phyloP scores from a whole-genome alignment of 2,888 invertebrate species.

The Tipula helvola region DNA sequence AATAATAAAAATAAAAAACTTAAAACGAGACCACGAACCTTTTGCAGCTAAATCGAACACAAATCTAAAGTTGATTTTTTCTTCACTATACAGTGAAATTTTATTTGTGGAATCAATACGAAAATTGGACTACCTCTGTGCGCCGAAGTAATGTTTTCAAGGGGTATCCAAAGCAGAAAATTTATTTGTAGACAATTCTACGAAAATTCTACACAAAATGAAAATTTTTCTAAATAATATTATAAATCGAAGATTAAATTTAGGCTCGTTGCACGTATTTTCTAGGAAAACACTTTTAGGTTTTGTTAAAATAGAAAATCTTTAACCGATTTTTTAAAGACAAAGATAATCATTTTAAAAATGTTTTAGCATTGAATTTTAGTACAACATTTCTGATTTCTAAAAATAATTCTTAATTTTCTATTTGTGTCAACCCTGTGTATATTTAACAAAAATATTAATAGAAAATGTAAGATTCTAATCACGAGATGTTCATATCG shows the following conservation, averaged over 20 bases:
- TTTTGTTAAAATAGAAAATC: neutral
- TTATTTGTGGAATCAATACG: constrained; percentile 12
- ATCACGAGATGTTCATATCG: neutral
- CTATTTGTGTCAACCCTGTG: neutral
- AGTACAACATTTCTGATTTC: neutral
- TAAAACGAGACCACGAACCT: constrained; percentile 26
- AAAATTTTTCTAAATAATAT: neutral
- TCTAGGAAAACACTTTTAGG: neutral
- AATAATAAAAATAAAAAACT: neutral
- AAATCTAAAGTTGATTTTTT: constrained; percentile 25
- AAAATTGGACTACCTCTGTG: constrained; percentile 16
- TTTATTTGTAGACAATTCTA: neutral
- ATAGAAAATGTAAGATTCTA: neutral
- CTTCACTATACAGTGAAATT: neutral
- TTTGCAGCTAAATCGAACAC: constrained; percentile 35
- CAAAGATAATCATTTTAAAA: neutral
- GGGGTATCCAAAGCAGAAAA: constrained; percentile 12
- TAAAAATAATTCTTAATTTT: neutral
- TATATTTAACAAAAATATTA: neutral
- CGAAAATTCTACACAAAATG: neutral
- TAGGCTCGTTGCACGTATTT: neutral
- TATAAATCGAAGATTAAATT: neutral
- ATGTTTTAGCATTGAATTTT: neutral
- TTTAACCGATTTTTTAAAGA: too few species aligned
- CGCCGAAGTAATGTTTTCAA: constrained; percentile 15